A percentile compares a stretch with the other conserved stretches of the same genome.
phyloP scores from a whole-genome alignment of 1,140 invertebrate genomes.

The Dinothrombium tinctorium region DNA sequence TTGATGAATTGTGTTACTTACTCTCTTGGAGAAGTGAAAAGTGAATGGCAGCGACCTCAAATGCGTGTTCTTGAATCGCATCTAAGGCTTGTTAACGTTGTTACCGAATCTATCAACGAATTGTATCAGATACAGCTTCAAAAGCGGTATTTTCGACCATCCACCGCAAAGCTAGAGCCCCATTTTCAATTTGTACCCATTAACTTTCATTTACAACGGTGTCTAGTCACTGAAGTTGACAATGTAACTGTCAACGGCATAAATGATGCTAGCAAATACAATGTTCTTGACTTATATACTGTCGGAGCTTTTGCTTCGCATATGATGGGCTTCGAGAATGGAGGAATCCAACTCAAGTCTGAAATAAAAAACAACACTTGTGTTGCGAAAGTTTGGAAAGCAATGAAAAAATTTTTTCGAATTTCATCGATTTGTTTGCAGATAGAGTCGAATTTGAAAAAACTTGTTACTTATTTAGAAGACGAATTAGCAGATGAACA shows the following conservation, averaged over 20 bases:
- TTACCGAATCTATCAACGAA: slow-evolving; percentile 57
- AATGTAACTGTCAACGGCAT: too few species aligned
- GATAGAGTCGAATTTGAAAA: neutral
- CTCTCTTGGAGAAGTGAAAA: slow-evolving; percentile 59
- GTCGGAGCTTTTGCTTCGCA: slow-evolving; percentile 7
- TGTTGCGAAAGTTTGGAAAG: neutral
- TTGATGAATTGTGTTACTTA: slow-evolving; percentile 54
- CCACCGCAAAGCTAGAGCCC: slow-evolving; percentile 41
- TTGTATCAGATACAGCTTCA: slow-evolving; percentile 19
- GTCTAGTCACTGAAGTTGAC: slow-evolving; percentile 3
- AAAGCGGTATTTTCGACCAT: slow-evolving; percentile 37
- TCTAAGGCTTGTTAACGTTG: slow-evolving; percentile 52
- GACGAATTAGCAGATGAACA: neutral
- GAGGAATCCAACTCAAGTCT: neutral
- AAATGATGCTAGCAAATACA: neutral
- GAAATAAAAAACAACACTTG: neutral
- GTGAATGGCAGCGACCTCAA: slow-evolving; percentile 57
- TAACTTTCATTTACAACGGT: slow-evolving; percentile 64
- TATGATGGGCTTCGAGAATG: slow-evolving; percentile 6
- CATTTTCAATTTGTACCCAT: slow-evolving; percentile 69
- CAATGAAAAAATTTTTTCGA: slow-evolving; percentile 4
- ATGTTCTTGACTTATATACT: slow-evolving; percentile 2
- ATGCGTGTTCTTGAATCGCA: slow-evolving; percentile 56
- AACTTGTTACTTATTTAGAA: neutral
- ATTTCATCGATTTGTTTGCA: neutral